A percentile compares a stretch with the other conserved stretches of the same genome.
phyloP scores from a whole-genome alignment of 2,797 vertebrate species.

The Eidolon dupreanum region DNA sequence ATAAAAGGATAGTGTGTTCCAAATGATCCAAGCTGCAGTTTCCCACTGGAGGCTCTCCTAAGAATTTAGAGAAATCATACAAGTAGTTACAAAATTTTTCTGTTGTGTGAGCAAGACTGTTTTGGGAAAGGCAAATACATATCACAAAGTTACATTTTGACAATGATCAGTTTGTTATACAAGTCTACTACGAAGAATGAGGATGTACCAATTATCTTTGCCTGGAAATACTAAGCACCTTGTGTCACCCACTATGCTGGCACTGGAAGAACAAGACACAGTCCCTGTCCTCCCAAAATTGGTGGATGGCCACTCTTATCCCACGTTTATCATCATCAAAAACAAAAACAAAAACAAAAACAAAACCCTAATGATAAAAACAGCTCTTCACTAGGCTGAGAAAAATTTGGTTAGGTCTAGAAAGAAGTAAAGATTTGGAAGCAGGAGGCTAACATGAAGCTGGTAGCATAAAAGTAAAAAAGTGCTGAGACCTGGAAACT shows the following conservation, averaged over 20 bases:
- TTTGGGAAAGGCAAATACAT: conserved; percentile 38
- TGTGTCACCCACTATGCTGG: neutral
- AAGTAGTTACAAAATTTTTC: conserved; percentile 44
- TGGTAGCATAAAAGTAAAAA: conserved; percentile 38
- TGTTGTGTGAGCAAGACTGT: conserved; percentile 53
- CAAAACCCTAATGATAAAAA: conserved; percentile 5
- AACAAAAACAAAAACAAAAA: too few species aligned
- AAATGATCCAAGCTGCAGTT: neutral
- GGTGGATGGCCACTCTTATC: neutral
- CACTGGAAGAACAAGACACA: neutral
- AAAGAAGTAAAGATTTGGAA: conserved; percentile 28
- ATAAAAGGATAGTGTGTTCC: neutral
- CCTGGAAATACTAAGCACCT: conserved; percentile 44
- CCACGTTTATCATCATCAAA: neutral
- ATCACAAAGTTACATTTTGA: conserved; percentile 42
- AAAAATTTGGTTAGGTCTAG: conserved; percentile 32
- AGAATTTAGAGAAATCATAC: conserved; percentile 46
- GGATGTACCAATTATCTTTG: neutral
- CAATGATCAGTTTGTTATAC: neutral
- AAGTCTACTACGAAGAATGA: conserved; percentile 22
- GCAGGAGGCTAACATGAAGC: neutral
- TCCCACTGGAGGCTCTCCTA: neutral
- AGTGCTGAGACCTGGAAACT: neutral
- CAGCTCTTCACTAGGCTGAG: conserved; percentile 48
- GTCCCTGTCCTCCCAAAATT: neutral